A percentile compares a stretch with the other conserved stretches of the same genome.
These are phyloP conservation scores for Champsocephalus gunnari DNA, from an alignment of 2,797 vertebrate genomes.

Conservation along the genomic window DNA sequence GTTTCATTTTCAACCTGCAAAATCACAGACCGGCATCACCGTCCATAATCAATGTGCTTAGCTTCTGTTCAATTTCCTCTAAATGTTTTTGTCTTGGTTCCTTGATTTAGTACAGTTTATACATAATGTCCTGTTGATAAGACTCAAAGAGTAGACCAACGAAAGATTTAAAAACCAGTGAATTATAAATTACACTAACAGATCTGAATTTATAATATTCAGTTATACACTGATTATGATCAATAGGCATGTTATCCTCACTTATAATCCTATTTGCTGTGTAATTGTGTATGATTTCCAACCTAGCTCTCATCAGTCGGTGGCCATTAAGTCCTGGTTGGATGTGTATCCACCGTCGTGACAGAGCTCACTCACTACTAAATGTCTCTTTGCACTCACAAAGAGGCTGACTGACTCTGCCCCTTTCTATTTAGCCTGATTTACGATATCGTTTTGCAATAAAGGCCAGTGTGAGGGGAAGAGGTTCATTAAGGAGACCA, in stretches of 20 bases:
- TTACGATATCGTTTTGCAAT: conserved; percentile 80
- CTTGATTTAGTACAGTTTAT: conserved; percentile 28
- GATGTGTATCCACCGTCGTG: conserved; percentile 49
- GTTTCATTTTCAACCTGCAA: conserved; percentile 34
- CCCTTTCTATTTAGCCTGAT: conserved; percentile 80
- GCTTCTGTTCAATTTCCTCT: conserved; percentile 29
- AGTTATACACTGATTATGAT: conserved; percentile 17
- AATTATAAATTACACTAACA: not conserved
- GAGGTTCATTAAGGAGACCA: conserved; percentile 80
- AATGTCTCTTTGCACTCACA: conserved; percentile 63
- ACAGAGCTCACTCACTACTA: conserved; percentile 57
- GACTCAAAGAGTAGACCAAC: conserved; percentile 1
- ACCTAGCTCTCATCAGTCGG: conserved; percentile 22
- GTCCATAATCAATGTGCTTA: conserved; percentile 44
- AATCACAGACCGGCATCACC: conserved; percentile 39
- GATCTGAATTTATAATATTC: conserved; percentile 10
- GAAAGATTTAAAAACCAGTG: not conserved
- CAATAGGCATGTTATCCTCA: conserved; percentile 14
- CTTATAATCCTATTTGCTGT: conserved; percentile 33
- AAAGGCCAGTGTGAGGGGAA: conserved; percentile 75
- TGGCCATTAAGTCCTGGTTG: conserved; percentile 44
- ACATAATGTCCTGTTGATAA: conserved; percentile 11
- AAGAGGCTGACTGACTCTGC: conserved; percentile 62
- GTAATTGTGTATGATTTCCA: conserved; percentile 30
- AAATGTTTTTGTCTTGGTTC: conserved; percentile 11